These are phyloP conservation scores for Crocidura indochinensis DNA, from an alignment of 2,797 vertebrate genomes.

Conservation along the genomic window DNA sequence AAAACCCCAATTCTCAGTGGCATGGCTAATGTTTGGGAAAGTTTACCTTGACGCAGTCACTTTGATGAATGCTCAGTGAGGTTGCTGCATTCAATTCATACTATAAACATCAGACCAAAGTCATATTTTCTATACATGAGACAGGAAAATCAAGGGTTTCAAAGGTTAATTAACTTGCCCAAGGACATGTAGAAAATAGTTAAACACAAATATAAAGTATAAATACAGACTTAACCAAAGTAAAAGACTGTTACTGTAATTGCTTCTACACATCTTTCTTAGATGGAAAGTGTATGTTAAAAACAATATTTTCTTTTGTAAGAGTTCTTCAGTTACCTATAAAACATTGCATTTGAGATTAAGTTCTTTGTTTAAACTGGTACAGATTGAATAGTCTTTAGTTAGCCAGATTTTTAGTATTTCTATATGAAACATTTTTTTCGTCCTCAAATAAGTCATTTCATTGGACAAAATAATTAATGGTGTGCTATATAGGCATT, in stretches of 20 bases:
- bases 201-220: background rate
- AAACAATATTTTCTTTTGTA: background rate
- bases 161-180: background rate
- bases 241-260: background rate
- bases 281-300: background rate
- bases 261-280: conserved; percentile 15
- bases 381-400: conserved; percentile 14
- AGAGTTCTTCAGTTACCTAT: conserved; percentile 46
- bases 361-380: background rate
- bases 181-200: background rate
- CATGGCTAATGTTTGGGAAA: background rate
- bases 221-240: background rate
- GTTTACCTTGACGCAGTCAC: background rate
- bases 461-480: background rate
- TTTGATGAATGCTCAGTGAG: background rate
- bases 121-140: background rate
- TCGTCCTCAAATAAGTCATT: background rate
- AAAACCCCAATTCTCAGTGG: background rate
- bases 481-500: background rate
- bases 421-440: conserved; percentile 9
- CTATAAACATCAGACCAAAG: background rate
- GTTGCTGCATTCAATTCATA: background rate
- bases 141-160: background rate
- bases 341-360: background rate
- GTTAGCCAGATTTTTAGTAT: background rate